These are phyloP conservation scores for Eupleurogrammus muticus DNA, from an alignment of 2,797 vertebrate genomes.

Conservation along the genomic window DNA sequence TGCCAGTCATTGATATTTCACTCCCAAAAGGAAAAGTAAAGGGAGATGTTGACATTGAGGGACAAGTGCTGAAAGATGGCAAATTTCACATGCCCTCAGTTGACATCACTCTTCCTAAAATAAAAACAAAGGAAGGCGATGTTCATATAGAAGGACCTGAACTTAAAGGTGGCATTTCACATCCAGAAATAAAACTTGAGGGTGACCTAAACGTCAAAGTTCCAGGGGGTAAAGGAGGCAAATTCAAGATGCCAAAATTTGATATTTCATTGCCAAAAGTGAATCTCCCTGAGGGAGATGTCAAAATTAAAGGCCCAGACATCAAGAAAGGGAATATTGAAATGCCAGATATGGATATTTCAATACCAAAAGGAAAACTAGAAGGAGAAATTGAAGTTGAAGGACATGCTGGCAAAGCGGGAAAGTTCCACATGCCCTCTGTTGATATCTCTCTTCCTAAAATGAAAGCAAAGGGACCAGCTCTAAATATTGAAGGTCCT, in stretches of 20 bases:
- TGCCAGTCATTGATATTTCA: conserved; percentile 70
- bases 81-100: too few species aligned
- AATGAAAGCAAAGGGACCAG: conserved; percentile 35
- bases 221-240: conserved; percentile 39
- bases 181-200: conserved; percentile 54
- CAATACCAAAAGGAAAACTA: conserved; percentile 57
- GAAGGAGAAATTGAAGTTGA: conserved; percentile 27
- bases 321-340: conserved; percentile 46
- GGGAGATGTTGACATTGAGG: conserved; percentile 19
- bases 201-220: neutral
- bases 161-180: conserved; percentile 39
- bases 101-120: too few species aligned
- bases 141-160: conserved; percentile 23
- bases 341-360: conserved; percentile 55
- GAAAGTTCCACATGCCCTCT: conserved; percentile 40
- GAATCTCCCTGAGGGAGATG: neutral
- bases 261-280: conserved; percentile 15
- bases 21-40: conserved; percentile 48
- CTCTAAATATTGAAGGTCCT: conserved; percentile 33
- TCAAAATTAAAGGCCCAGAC: conserved; percentile 12
- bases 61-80: too few species aligned
- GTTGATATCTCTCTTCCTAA: conserved; percentile 66
- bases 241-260: conserved; percentile 34
- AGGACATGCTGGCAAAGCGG: conserved; percentile 26
- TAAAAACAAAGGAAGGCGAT: too few species aligned